Conservation (phyloP, 2,797 vertebrate genomes). For the Squalus acanthias region DNA sequence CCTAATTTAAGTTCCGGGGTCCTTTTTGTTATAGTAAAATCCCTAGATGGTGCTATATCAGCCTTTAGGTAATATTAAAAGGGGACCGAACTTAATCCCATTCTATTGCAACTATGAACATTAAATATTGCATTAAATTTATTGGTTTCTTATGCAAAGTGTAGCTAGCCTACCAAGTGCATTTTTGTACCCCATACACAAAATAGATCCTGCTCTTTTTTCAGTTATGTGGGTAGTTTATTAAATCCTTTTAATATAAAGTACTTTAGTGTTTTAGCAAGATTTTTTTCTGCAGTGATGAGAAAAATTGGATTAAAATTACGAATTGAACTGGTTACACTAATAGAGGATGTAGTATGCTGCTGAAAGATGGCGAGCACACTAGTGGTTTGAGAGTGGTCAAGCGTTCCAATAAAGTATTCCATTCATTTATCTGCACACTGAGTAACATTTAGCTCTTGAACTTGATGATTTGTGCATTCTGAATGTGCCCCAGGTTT, state of each 20-base stretch:
- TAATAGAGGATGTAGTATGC: neutral
- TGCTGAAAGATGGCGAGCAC: neutral
- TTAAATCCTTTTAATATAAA: neutral
- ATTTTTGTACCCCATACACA: neutral
- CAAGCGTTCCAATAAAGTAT: neutral
- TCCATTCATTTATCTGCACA: neutral
- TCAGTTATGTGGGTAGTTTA: neutral
- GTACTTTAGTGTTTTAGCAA: neutral
- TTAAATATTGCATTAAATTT: neutral
- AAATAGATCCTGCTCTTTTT: neutral
- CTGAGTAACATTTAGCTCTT: neutral
- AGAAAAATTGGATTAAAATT: neutral
- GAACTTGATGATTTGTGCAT: neutral
- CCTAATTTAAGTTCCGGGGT: neutral
- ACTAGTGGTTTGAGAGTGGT: neutral
- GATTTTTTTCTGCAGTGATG: neutral
- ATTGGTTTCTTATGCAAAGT: neutral
- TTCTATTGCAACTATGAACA: neutral
- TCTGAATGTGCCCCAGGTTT: neutral
- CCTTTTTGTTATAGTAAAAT: neutral
- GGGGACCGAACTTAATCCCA: neutral
- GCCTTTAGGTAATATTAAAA: neutral
- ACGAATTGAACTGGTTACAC: neutral
- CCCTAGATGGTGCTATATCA: neutral
- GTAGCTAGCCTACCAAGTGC: neutral